Conservation (phyloP, 2,888 invertebrate genomes). For the Drosophila mercatorum region DNA sequence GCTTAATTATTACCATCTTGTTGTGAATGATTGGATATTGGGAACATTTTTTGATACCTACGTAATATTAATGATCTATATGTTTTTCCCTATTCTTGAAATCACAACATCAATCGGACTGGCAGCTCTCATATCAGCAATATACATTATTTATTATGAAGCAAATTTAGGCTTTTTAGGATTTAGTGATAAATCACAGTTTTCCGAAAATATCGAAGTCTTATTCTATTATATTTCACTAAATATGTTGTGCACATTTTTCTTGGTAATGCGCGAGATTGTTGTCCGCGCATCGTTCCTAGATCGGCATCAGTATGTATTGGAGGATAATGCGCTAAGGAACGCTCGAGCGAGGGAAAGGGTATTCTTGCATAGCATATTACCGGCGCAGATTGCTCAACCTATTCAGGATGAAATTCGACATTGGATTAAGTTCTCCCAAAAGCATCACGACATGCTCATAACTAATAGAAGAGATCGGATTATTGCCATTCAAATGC, state of each 20-base stretch:
- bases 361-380: conserved; percentile 90
- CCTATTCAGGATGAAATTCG: conserved; percentile 87
- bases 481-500: conserved; percentile 89
- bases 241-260: conserved; percentile 54
- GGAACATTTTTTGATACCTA: conserved; percentile 51
- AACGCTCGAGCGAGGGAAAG: conserved; percentile 51
- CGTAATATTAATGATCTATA: conserved; percentile 41
- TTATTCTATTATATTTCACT: conserved; percentile 26
- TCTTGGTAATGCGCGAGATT: conserved; percentile 51
- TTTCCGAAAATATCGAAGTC: neutral
- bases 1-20: conserved; percentile 29
- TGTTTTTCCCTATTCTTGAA: conserved; percentile 56
- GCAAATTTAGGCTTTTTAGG: neutral
- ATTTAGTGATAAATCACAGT: too few relatives aligned
- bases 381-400: conserved; percentile 92
- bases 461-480: conserved; percentile 4
- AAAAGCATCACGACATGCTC: neutral
- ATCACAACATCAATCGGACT: conserved; percentile 25
- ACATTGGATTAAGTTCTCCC: conserved; percentile 84
- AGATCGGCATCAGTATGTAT: conserved; percentile 60
- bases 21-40: conserved; percentile 19
- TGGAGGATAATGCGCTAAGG: conserved; percentile 46
- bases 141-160: conserved; percentile 21
- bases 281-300: conserved; percentile 63
- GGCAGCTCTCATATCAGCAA: conserved; percentile 9